Conservation (phyloP, 2,113 vertebrate species). For the Odontophorus gujanensis region DNA sequence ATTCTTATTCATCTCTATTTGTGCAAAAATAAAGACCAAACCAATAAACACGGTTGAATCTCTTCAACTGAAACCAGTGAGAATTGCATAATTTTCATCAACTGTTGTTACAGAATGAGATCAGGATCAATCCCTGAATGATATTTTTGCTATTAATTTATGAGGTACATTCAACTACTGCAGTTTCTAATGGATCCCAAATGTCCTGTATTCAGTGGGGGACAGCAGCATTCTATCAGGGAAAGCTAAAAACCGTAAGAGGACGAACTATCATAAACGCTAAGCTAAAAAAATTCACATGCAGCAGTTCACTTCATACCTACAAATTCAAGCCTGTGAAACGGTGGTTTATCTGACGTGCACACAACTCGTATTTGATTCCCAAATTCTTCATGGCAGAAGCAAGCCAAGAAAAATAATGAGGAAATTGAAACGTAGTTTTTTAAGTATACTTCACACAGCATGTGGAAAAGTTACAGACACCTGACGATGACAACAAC, state of each 20-base stretch:
- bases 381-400: slow-evolving; percentile 22
- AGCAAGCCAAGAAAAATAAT: neutral
- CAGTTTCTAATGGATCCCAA: neutral
- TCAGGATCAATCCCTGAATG: neutral
- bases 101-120: neutral
- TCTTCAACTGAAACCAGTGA: neutral
- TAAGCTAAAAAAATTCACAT: neutral
- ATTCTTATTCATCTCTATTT: neutral
- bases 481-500: neutral
- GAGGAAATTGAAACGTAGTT: neutral
- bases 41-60: neutral
- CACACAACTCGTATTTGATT: slow-evolving; percentile 32
- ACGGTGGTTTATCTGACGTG: neutral
- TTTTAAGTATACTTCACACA: neutral
- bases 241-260: neutral
- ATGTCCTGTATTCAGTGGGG: neutral
- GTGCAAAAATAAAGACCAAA: neutral
- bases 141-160: neutral
- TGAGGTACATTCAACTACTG: neutral
- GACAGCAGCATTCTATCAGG: neutral
- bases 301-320: neutral
- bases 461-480: neutral
- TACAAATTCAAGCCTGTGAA: slow-evolving; percentile 2
- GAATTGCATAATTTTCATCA: neutral
- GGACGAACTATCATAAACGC: neutral